Percentiles rank a stretch among this genome's conserved stretches.
Evolutionary conservation across 2,113 vertebrate genomes (phyloP).

Genomic region (Pelusios castaneus): DNA sequence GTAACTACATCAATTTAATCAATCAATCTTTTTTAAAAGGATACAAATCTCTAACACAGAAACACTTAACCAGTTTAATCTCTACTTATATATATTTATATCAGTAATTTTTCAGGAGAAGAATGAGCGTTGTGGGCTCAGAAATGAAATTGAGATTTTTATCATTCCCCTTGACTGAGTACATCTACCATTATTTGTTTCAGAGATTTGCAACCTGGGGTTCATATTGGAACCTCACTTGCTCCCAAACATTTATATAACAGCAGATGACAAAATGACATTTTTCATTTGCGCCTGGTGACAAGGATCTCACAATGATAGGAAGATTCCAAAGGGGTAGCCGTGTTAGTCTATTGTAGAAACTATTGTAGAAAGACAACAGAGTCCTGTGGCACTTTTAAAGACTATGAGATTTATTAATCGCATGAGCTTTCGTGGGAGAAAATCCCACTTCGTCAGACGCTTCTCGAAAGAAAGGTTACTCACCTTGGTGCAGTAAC

Average conservation of each 20-base stretch:
- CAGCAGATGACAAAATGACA: background rate
- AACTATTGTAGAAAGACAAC: too few relatives aligned
- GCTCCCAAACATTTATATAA: background rate
- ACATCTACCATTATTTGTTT: background rate
- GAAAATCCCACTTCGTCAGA: too few relatives aligned
- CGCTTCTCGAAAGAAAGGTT: too few relatives aligned
- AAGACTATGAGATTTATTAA: too few relatives aligned
- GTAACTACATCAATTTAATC: background rate
- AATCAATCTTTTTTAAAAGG: background rate
- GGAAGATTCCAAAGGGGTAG: too few relatives aligned
- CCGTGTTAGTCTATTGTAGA: too few relatives aligned
- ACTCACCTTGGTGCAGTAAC: too few relatives aligned
- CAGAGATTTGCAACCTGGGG: background rate
- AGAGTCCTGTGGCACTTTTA: too few relatives aligned
- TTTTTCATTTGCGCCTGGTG: background rate
- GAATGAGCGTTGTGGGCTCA: background rate
- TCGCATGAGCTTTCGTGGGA: too few relatives aligned
- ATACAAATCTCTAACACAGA: background rate
- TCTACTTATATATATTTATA: background rate
- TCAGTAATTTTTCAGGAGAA: background rate
- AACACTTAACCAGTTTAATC: background rate
- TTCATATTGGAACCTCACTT: background rate
- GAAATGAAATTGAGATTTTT: background rate
- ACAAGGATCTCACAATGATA: background rate
- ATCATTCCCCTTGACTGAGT: background rate